Conservation (phyloP, 2,797 vertebrate genomes). For the Sandelia bainsii region DNA sequence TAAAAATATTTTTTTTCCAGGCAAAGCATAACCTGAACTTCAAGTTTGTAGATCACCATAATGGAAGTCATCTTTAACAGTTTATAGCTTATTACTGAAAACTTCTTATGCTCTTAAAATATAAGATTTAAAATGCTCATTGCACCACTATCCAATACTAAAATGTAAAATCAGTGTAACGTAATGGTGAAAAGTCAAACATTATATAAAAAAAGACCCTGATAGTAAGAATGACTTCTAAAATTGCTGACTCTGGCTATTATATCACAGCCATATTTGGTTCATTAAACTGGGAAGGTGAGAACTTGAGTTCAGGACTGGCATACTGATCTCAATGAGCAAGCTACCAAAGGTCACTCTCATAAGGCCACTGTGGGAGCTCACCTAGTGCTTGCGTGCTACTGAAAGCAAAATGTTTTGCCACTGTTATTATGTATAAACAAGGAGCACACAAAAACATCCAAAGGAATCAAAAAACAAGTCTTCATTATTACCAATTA, state of each 20-base stretch:
- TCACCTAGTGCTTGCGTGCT: constrained; percentile 32
- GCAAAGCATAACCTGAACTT: not conserved
- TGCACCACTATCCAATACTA: constrained; percentile 29
- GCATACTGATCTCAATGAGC: constrained; percentile 62
- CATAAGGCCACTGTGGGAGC: constrained; percentile 63
- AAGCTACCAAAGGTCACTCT: constrained; percentile 73
- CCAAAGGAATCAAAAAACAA: constrained; percentile 27
- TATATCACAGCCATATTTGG: constrained; percentile 57
- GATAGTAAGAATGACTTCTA: constrained; percentile 69
- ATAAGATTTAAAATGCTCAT: not conserved
- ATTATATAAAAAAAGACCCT: constrained; percentile 75
- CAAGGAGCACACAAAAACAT: constrained; percentile 7
- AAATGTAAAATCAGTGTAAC: constrained; percentile 35
- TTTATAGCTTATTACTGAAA: not conserved
- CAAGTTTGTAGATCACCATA: constrained; percentile 17
- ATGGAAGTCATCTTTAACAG: constrained; percentile 23
- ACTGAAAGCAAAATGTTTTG: constrained; percentile 45
- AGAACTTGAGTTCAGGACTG: constrained; percentile 65
- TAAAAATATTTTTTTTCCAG: no score
- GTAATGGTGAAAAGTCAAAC: constrained; percentile 58
- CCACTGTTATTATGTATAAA: constrained; percentile 40
- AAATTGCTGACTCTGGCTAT: constrained; percentile 70
- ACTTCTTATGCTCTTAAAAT: no score
- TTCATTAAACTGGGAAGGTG: constrained; percentile 80
- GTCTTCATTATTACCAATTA: not conserved